Base-by-base conservation (phyloP, 2,797 vertebrate species). In the Rhynchonycteris naso region DNA sequence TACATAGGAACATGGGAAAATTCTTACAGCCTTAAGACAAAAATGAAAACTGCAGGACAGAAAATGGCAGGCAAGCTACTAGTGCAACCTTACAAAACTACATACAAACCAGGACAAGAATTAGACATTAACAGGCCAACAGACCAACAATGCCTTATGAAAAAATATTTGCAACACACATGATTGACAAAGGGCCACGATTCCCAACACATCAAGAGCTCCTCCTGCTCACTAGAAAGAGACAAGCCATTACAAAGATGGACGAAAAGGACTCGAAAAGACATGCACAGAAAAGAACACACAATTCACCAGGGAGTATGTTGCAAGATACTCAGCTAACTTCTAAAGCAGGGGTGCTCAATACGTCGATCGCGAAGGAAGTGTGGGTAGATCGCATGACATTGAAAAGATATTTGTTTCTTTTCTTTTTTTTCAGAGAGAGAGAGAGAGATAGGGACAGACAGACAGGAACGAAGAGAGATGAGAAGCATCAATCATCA, bases 1-100 rank as follows among this genome's bases (percentile, higher is more conserved):
- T 94, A 56, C 10, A 5, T 8, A 69, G 78, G 50, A 68, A 58
- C 21, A n/a, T 61, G 66, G 76, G 89, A 80, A 94, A 90, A 90
- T 58, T 66, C 65, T 75, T 52, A 54, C 15, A 85, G 59, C 28
- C 38, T 4, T 26, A 83, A 43, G 43, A 43, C 8, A 7, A 43
- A 43, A 85, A 91, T 52, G 52, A 82, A 52, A 93, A 90, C 54
- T 28, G 18, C 2, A 69, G 28, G 5, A 24, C 6, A 38, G 24
- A 66, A 86, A 78, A 63, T 4, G 33, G 58, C 33, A 71, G 18
- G 35, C 5, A 12, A 61, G 26, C 22, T 24, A 24, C 30, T 38
- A 58, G 35, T 2, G 18, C 7, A 14, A 5, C 47, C 90, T 33
- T 61, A 76, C 35, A 88, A 30, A 82, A 90, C 47, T 18, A 69